phyloP scores from a whole-genome alignment of 2,888 invertebrate species.

The Autographa pulchrina region DNA sequence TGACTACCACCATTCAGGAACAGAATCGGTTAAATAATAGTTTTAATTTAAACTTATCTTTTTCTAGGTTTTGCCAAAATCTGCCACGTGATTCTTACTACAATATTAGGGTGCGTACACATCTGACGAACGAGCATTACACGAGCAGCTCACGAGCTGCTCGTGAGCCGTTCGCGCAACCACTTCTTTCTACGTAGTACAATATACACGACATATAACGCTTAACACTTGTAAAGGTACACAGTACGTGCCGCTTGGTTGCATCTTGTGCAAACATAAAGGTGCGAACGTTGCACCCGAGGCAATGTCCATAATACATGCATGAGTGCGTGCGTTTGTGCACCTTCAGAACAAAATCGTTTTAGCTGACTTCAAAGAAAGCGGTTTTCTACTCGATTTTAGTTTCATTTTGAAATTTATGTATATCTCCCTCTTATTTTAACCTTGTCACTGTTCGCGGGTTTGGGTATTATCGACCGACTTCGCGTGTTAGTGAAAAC shows the following conservation, averaged over 20 bases:
- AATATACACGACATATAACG: neutral
- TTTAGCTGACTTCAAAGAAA: neutral
- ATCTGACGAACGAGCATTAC: no score
- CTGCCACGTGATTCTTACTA: no score
- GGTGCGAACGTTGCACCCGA: constrained; percentile 4
- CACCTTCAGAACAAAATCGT: neutral
- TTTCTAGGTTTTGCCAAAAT: no score
- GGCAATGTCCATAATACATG: constrained; percentile 4
- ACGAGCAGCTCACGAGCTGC: no score
- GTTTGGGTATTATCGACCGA: neutral
- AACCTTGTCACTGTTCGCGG: neutral
- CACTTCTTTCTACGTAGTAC: no score
- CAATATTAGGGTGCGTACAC: no score
- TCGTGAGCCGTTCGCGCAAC: no score
- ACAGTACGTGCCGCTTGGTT: neutral
- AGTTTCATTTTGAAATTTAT: no score
- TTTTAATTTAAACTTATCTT: no score
- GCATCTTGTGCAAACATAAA: neutral
- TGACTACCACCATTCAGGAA: no score
- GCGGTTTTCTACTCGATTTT: neutral
- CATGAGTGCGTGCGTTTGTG: neutral
- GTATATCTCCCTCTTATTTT: no score
- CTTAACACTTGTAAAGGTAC: neutral
- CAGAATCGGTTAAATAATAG: no score
- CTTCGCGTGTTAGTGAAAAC: neutral